Percentiles rank a stretch among this genome's conserved stretches.
These are phyloP conservation scores for Bucco capensis DNA, from an alignment of 2,113 vertebrate species.

Conservation along the genomic window DNA sequence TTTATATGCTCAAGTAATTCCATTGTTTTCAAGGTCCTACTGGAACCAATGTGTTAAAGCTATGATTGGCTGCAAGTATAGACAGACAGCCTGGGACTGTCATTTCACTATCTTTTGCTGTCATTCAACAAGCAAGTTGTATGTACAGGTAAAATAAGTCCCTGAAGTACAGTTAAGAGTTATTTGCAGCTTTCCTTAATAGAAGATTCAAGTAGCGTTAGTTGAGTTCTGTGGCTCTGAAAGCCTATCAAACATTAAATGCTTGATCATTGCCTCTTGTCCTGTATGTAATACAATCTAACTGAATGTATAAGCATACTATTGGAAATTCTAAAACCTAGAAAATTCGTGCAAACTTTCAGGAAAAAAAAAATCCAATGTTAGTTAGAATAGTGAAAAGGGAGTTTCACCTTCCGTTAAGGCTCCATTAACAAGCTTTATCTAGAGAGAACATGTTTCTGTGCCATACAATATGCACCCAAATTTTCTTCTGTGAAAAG, in stretches of 20 bases:
- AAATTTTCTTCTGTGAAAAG: not conserved
- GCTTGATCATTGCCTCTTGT: not conserved
- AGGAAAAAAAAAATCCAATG: not conserved
- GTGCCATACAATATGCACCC: not conserved
- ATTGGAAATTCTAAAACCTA: not conserved
- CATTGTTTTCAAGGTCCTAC: not conserved
- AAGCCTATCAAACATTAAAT: not conserved
- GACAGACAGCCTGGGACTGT: not conserved
- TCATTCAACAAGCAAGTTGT: not conserved
- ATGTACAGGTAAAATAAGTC: not conserved
- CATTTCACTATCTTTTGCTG: not conserved
- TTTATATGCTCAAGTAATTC: constrained; percentile 15
- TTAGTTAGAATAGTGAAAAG: not conserved
- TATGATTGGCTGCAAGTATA: not conserved
- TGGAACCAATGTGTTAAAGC: not conserved
- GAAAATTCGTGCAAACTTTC: not conserved
- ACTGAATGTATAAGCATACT: not conserved
- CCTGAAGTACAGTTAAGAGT: not conserved
- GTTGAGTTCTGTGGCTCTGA: not conserved
- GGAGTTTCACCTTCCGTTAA: not conserved
- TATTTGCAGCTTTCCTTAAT: not conserved
- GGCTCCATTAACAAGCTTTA: not conserved
- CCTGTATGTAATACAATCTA: not conserved
- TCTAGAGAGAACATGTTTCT: not conserved
- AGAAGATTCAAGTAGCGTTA: not conserved